Evolutionary conservation across 2,888 invertebrate genomes (phyloP), one percentile per base, ranked within the genome.

Genomic region (Drosophila imparisetae): DNA sequence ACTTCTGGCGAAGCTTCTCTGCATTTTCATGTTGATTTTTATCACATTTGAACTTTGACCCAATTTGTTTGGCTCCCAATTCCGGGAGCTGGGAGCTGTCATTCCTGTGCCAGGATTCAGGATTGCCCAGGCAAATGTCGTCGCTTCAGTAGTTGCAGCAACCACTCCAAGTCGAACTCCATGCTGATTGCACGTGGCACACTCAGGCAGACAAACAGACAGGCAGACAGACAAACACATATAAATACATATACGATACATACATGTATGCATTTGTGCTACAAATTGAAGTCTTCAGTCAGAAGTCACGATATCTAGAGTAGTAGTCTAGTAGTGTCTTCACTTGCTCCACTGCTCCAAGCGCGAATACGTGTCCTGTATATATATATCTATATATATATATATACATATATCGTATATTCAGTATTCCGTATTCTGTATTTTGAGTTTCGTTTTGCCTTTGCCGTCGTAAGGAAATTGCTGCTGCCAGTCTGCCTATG

Each of bases 1-100:
- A 58, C 69, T 65, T 58, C 63, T 52, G 24, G 18, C 38, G 5
- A 24, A 48, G 66, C 55, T 70, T 32, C 55, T 60, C 21, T 70
- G 30, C 66, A 68, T 76, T 74, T 77, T 79, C 77, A 79, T 81
- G 86, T 83, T 82, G 89, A 84, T 83, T 89, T 89, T 85, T 82
- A 91, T 86, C 82, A 72, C 83, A 85, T 83, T 91, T 91, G 90
- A 90, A 91, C 90, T 90, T 84, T 90, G 90, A 91, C 90, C 91
- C 81, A 90, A 86, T 90, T 80, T 61, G 59, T 59, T 72, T 75
- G 73, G 72, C 69, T 71, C 72, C 70, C 80, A 75, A 79, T 75
- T 80, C 88, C 79, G 60, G 87, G 73, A 83, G 55, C 66, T 63
- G 42, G 11, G 49, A 61, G 70, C 77, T 67, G 64, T 75, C 78